These are phyloP conservation scores for Delphinus delphis DNA, from an alignment of 2,113 vertebrate species.

Conservation along the genomic window DNA sequence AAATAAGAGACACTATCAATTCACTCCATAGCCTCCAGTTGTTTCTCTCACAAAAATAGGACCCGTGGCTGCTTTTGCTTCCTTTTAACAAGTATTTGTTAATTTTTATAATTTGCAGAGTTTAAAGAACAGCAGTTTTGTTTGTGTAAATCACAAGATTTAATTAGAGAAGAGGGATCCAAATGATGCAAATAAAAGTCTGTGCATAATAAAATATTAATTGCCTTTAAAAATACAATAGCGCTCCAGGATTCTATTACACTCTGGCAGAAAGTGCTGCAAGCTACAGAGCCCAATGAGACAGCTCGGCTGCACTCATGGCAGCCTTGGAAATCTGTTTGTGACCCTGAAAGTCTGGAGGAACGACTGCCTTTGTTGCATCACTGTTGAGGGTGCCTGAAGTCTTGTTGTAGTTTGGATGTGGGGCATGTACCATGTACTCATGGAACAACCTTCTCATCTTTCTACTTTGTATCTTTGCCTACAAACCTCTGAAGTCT, in stretches of 20 bases:
- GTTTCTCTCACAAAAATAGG: constrained; percentile 76
- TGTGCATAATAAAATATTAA: constrained; percentile 66
- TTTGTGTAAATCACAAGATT: constrained; percentile 78
- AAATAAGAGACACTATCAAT: constrained; percentile 50
- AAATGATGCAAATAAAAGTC: constrained; percentile 73
- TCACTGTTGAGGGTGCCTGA: background rate
- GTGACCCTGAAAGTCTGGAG: background rate
- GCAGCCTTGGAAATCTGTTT: background rate
- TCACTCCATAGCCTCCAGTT: constrained; percentile 69
- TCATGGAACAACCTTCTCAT: background rate
- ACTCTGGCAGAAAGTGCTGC: constrained; percentile 32
- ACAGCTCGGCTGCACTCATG: background rate
- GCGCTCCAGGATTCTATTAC: constrained; percentile 61
- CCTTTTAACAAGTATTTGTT: constrained; percentile 73
- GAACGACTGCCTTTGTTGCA: background rate
- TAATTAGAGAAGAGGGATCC: constrained; percentile 74
- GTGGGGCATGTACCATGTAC: accelerated
- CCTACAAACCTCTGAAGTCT: background rate
- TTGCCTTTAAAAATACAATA: constrained; percentile 73
- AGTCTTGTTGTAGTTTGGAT: background rate
- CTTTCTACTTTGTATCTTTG: constrained; percentile 7
- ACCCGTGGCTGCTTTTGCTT: constrained; percentile 70
- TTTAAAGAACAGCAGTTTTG: constrained; percentile 73
- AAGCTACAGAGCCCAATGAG: background rate
- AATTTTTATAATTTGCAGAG: constrained; percentile 72